These are phyloP conservation scores for Peribatodes rhomboidaria DNA, from an alignment of 2,888 invertebrate species.

Conservation along the genomic window DNA sequence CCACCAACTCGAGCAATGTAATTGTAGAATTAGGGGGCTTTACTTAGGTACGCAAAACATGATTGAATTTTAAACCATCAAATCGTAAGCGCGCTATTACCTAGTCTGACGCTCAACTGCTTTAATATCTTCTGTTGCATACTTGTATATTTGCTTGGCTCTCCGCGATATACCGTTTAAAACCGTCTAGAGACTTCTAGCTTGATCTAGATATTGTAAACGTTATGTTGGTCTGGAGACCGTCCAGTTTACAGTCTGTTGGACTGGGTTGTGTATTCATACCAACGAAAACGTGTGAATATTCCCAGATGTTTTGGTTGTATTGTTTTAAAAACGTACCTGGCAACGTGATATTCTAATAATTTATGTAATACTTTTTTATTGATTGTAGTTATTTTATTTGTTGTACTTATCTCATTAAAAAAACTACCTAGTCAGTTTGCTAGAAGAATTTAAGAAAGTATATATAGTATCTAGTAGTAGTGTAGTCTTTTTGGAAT, in stretches of 20 bases:
- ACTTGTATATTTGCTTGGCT: neutral
- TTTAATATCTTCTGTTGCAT: neutral
- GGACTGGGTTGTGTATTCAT: neutral
- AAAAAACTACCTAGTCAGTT: too few relatives aligned
- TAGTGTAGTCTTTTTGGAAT: too few relatives aligned
- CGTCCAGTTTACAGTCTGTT: conserved; percentile 7
- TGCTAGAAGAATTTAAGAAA: too few relatives aligned
- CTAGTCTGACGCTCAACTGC: too few relatives aligned
- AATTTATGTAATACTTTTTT: neutral
- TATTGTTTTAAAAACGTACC: neutral
- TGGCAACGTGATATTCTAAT: neutral
- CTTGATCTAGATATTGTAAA: conserved; percentile 1
- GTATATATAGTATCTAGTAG: too few relatives aligned
- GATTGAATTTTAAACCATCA: too few relatives aligned
- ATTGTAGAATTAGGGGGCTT: too few relatives aligned
- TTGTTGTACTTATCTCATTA: too few relatives aligned
- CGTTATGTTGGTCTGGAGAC: conserved; percentile 14
- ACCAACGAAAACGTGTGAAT: neutral
- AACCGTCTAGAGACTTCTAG: neutral
- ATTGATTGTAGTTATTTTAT: too few relatives aligned
- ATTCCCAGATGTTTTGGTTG: neutral
- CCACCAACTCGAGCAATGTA: too few relatives aligned
- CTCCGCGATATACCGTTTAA: neutral
- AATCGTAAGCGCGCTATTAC: too few relatives aligned
- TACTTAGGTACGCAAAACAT: too few relatives aligned